Evolutionary conservation across 2,113 vertebrate species (phyloP).

Genomic region (Bufo bufo): DNA sequence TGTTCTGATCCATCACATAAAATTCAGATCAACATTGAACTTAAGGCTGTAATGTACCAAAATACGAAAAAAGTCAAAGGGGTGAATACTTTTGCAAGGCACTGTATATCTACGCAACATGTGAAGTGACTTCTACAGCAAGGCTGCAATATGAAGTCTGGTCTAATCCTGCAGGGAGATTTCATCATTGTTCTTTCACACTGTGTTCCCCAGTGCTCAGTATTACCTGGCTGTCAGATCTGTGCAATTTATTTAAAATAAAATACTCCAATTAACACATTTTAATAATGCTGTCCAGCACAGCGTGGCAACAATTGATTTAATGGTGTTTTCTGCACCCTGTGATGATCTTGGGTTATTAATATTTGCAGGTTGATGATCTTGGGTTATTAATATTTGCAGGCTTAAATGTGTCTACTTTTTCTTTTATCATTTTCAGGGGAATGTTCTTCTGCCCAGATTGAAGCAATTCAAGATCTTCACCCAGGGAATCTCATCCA

Average conservation of each 20-base stretch:
- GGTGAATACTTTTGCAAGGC: too few species aligned
- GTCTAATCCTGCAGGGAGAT: background rate
- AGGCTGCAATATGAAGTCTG: background rate
- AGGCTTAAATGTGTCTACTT: background rate
- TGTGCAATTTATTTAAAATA: background rate
- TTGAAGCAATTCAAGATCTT: conserved; percentile 74
- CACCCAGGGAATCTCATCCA: conserved; percentile 79
- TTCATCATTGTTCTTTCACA: background rate
- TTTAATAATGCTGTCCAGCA: background rate
- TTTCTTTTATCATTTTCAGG: conserved; percentile 68
- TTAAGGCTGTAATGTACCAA: too few species aligned
- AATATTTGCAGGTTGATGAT: too few species aligned
- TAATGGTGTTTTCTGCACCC: background rate
- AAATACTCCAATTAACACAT: background rate
- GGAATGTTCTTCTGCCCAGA: conserved; percentile 80
- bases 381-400: background rate
- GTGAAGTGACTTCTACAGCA: background rate
- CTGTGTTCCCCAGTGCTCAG: background rate
- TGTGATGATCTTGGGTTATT: too few species aligned
- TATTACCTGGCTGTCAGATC: background rate
- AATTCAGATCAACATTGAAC: too few species aligned
- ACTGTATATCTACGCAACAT: too few species aligned
- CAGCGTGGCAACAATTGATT: background rate
- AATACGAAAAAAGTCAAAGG: too few species aligned
- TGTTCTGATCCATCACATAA: too few species aligned